Evolutionary conservation across 2,797 vertebrate genomes (phyloP).

Genomic region (Xenopus petersii): DNA sequence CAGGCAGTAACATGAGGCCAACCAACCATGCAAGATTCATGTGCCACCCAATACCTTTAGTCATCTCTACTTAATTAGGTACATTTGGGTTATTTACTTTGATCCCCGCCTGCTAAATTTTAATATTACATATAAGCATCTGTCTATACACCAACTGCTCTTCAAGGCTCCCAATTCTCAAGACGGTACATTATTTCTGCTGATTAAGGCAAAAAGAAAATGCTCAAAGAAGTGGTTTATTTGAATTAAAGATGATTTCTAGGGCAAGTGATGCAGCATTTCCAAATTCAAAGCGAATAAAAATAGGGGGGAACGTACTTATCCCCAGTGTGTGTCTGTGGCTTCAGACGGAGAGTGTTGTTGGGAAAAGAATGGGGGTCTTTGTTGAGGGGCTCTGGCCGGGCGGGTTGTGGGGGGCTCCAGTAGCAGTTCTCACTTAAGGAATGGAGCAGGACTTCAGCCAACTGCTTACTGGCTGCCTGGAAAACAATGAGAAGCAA

Average conservation of each 20-base stretch:
- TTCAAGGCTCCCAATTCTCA: fast-evolving
- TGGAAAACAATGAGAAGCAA: constrained; percentile 55
- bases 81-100: constrained; percentile 37
- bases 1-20: constrained; percentile 61
- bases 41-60: constrained; percentile 58
- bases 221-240: not conserved
- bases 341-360: constrained; percentile 78
- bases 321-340: constrained; percentile 81
- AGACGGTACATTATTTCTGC: constrained; percentile 1
- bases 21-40: constrained; percentile 68
- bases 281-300: not conserved
- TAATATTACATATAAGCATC: not conserved
- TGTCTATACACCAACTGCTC: constrained; percentile 1
- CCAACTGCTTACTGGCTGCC: constrained; percentile 83
- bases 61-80: constrained; percentile 45
- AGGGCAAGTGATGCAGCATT: not conserved
- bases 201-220: not conserved
- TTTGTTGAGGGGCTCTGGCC: constrained; percentile 79
- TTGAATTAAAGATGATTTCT: constrained; percentile 4
- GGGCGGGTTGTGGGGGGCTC: constrained; percentile 83
- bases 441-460: constrained; percentile 85
- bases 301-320: constrained; percentile 66
- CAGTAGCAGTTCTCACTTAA: constrained; percentile 94
- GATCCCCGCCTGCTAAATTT: not conserved
- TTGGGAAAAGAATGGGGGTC: constrained; percentile 78